Conservation (phyloP, 2,888 invertebrate genomes). For the Poecilus cupreus region DNA sequence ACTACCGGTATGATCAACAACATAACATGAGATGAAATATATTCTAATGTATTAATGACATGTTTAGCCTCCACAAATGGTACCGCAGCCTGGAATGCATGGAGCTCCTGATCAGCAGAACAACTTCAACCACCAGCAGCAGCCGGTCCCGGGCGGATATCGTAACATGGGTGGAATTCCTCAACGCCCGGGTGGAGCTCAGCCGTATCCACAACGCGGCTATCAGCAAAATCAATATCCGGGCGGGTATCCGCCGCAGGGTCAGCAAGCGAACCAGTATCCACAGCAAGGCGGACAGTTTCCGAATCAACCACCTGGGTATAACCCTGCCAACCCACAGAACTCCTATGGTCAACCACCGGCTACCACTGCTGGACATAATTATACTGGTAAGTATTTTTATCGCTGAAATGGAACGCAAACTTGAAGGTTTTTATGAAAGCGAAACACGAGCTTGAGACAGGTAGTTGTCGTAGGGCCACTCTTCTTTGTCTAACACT, state of each 20-base stretch:
- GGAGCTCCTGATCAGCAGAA: constrained; percentile 71
- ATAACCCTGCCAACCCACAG: constrained; percentile 77
- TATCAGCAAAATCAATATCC: constrained; percentile 82
- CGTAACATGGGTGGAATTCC: constrained; percentile 75
- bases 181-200: constrained; percentile 78
- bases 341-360: constrained; percentile 79
- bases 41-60: no score
- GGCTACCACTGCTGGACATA: constrained; percentile 73
- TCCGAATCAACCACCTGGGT: constrained; percentile 81
- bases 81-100: constrained; percentile 62
- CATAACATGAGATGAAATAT: neutral
- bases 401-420: no score
- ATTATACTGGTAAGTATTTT: constrained; percentile 21
- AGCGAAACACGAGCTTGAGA: no score
- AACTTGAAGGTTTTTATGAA: no score
- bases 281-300: constrained; percentile 70
- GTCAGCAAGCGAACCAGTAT: constrained; percentile 74
- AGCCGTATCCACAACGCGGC: constrained; percentile 81
- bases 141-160: constrained; percentile 73
- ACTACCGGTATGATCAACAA: constrained; percentile 81
- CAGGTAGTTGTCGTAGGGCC: no score
- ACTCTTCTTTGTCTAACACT: no score
- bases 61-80: constrained; percentile 49
- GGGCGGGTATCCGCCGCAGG: constrained; percentile 80
- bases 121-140: constrained; percentile 72